Evolutionary conservation across 2,797 vertebrate genomes (phyloP), one percentile per base, ranked within the genome.

Genomic region (Heteromormyrus szaboi): DNA sequence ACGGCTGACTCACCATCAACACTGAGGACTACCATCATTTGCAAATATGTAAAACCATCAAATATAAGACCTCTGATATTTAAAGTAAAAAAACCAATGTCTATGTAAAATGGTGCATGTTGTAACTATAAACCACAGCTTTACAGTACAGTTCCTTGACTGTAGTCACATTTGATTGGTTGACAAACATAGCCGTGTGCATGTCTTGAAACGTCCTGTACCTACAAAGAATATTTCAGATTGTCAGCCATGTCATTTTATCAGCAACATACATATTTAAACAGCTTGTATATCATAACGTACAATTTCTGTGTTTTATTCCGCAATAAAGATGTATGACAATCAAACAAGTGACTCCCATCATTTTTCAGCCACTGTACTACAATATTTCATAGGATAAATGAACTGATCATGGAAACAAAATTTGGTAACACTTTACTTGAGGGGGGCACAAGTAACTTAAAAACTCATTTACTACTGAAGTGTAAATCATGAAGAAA

Each of bases 271-370:
- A 79, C 72, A 44, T 46, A 79, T 79, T 79, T 46, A 79, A 79
- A 79, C 72, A 46, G 2, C 7, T 79, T 44, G 41, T 79, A 41
- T n/a, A 44, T 46, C 41, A 41, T 79, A 19, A n/a, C 41, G 46
- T 79, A 46, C 14, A 46, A 79, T 79, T 46, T 14, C 72, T 79
- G 33, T 14, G 19, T 14, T 79, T 19, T 8, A 46, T 46, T 79
- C 37, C n/a, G 17, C 72, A 79, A 79, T 79, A 79, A 79, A 79
- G 72, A 79, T 79, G 72, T 41, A 79, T 46, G 72, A 79, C 72
- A 79, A 79, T 79, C 72, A 79, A 17, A 79, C 37, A 79, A n/a
- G 19, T 6, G 17, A 46, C 72, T 44, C 37, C 19, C 17, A 79
- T 79, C 6, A 79, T 79, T 79, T 46, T 76, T 79, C 37, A 79